These are phyloP conservation scores for Hippocampus abdominalis DNA, from an alignment of 2,113 vertebrate species.

Conservation along the genomic window DNA sequence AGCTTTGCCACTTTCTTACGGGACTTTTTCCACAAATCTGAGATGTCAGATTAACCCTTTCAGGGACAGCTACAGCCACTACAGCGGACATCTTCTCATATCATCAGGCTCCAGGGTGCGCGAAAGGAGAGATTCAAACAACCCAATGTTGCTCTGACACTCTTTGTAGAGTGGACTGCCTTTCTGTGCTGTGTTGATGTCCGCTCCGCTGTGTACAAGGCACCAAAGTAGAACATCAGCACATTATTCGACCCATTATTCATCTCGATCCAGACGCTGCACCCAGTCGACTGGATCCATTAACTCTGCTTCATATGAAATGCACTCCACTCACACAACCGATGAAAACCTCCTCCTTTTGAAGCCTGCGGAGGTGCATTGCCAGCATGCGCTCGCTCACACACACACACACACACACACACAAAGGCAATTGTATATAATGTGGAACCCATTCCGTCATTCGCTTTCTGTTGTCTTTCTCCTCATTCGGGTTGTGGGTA, in stretches of 20 bases:
- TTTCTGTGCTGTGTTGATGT: not conserved
- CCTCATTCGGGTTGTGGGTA: too few relatives aligned
- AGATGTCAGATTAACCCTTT: too few relatives aligned
- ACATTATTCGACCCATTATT: constrained; percentile 23
- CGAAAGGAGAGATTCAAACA: not conserved
- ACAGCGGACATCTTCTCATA: too few relatives aligned
- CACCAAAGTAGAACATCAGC: constrained; percentile 8
- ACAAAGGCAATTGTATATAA: too few relatives aligned
- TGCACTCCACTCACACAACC: not conserved
- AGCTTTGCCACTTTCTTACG: not conserved
- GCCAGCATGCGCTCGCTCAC: too few relatives aligned
- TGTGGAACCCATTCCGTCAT: too few relatives aligned
- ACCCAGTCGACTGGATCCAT: constrained; percentile 24
- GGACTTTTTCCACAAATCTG: too few relatives aligned
- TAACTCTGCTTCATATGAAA: constrained; percentile 42
- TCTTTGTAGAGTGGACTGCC: not conserved
- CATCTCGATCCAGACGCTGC: not conserved
- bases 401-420: too few relatives aligned
- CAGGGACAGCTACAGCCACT: too few relatives aligned
- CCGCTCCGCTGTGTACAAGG: not conserved
- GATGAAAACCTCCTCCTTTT: not conserved
- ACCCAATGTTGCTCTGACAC: not conserved
- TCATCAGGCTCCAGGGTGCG: too few relatives aligned
- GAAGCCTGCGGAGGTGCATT: not conserved
- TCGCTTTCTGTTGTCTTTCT: too few relatives aligned